Conservation (phyloP, 2,797 vertebrate species). For the Ispidina picta region DNA sequence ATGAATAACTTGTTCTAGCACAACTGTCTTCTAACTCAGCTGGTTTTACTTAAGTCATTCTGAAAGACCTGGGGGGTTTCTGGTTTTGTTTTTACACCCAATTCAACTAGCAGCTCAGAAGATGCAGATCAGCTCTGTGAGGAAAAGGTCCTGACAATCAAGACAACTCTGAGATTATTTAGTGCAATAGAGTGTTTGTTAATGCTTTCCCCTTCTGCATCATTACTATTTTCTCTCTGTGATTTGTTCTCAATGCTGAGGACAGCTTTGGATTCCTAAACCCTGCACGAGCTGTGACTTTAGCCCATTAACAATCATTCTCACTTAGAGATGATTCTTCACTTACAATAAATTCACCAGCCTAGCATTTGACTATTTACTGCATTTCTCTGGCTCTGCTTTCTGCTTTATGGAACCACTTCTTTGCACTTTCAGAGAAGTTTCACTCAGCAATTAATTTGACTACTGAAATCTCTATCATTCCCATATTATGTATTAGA, state of each 20-base stretch:
- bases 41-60: not conserved
- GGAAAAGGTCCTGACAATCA: slow-evolving; percentile 40
- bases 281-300: not conserved
- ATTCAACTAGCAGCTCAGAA: not conserved
- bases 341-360: not conserved
- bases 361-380: not conserved
- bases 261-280: not conserved
- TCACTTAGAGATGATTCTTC: not conserved
- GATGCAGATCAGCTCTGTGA: not conserved
- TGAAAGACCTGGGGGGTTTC: not conserved
- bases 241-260: not conserved
- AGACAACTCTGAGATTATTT: not conserved
- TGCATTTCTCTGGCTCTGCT: not conserved
- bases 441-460: not conserved
- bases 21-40: not conserved
- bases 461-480: not conserved
- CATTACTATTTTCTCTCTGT: not conserved
- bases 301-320: not conserved
- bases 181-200: slow-evolving; percentile 2
- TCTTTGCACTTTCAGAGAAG: not conserved
- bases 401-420: not conserved
- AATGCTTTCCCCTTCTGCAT: not conserved
- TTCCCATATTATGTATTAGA: not conserved
- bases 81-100: not conserved
- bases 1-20: not conserved